Evolutionary conservation across 2,113 vertebrate genomes (phyloP).

Genomic region (Bufo gargarizans): DNA sequence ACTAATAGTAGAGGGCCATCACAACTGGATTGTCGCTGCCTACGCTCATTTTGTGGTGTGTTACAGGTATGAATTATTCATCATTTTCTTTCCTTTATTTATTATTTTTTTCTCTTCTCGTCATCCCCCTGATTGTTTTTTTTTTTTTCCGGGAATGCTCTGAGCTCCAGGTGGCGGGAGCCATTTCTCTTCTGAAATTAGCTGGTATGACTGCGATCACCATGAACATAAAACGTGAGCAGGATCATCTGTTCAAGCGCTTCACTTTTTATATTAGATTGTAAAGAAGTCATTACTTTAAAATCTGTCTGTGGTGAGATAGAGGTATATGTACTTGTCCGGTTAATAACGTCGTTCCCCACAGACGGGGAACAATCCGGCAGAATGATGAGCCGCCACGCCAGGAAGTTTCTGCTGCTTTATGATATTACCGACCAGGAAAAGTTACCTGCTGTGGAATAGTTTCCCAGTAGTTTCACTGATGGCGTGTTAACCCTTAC

Average conservation of each 20-base stretch:
- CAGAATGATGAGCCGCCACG: not conserved
- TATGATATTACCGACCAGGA: not conserved
- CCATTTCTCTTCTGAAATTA: slow-evolving; percentile 45
- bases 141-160: slow-evolving; percentile 34
- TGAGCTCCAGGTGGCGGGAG: not conserved
- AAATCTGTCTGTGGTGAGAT: slow-evolving; percentile 13
- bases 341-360: slow-evolving; percentile 20
- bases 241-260: slow-evolving; percentile 39
- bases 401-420: not conserved
- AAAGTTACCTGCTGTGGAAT: not conserved
- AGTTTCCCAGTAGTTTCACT: no score
- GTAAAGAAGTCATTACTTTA: slow-evolving; percentile 35
- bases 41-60: slow-evolving; percentile 98
- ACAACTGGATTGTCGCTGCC: slow-evolving; percentile 98
- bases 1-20: slow-evolving; percentile 93
- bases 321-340: slow-evolving; percentile 10
- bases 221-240: slow-evolving; percentile 30
- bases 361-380: slow-evolving; percentile 1
- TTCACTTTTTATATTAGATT: slow-evolving; percentile 28
- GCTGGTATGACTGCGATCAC: slow-evolving; percentile 12
- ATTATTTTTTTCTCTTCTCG: not conserved
- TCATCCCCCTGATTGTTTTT: slow-evolving; percentile 31
- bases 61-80: slow-evolving; percentile 82
- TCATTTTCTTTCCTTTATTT: not conserved
- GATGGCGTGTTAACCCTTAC: not conserved